Base-by-base conservation (phyloP, 1,140 invertebrate species). In the Paraescarpia echinospica region DNA sequence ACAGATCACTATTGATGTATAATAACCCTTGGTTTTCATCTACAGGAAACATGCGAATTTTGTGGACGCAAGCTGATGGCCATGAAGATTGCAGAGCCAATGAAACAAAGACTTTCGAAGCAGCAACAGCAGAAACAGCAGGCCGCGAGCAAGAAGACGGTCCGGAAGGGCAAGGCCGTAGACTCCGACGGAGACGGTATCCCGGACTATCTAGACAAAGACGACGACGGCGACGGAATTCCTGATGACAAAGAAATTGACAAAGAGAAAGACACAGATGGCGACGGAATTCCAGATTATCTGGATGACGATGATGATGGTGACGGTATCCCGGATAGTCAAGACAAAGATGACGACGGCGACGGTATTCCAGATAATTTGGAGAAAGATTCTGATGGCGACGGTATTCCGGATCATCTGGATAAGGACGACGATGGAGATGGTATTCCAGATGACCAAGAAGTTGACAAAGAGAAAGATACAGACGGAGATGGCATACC, bases 401-500 rank as follows among this genome's bases (percentile, higher is more conserved):
- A 94, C 92, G 93, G 93, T 27, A 91, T 94, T 35, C 93, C 93
- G 92, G 95, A 95, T n/a, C 95, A 93, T 91, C 91, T 93, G 77
- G 92, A 94, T 92, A 94, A 95, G 51, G 94, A 95, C 41, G 92
- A 94, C 34, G 93, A 94, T 93, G 93, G 92, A 35, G 93, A 94
- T 41, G 93, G 93, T 33, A 94, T 94, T 9, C 93, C 92, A 59
- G 93, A 94, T 51, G 88, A 89, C 88, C 88, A 92, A 35, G 77
- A 92, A 33, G 91, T 89, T 92, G 92, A 90, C 22, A 35, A 94
- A 94, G 51, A 93, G 95, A 94, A 89, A 35, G 94, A 95, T 93
- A 77, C 93, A n/a, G 93, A 96, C 92, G 95, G 94, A 9, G 95
- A 96, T 94, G 95, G 95, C 14, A 95, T 95, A 41, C 95, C 95